Conservation (phyloP, 2,888 invertebrate genomes). For the Lamellibrachia columna region DNA sequence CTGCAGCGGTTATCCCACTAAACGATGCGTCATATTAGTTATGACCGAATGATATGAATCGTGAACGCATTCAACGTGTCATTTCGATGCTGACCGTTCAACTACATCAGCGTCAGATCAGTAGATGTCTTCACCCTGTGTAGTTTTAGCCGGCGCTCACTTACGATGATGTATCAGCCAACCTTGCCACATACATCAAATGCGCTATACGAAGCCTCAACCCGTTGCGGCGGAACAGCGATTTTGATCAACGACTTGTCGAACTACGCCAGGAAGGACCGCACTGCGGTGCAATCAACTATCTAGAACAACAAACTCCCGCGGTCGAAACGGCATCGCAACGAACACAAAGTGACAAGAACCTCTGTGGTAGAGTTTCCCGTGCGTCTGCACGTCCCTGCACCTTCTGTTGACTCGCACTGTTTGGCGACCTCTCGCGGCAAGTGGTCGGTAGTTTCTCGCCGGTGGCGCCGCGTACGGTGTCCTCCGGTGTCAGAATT, state of each 20-base stretch:
- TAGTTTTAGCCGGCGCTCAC: neutral
- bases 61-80: neutral
- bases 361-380: neutral
- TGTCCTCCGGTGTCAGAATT: neutral
- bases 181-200: neutral
- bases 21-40: neutral
- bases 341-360: neutral
- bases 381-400: neutral
- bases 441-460: neutral
- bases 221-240: neutral
- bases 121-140: neutral
- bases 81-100: neutral
- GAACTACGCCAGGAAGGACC: neutral
- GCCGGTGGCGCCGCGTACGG: neutral
- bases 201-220: neutral
- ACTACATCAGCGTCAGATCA: neutral
- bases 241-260: neutral
- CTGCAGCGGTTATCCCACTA: neutral
- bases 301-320: neutral
- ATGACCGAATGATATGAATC: neutral
- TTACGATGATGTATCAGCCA: neutral
- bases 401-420: neutral
- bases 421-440: neutral
- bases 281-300: neutral
- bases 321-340: neutral